phyloP scores from a whole-genome alignment of 2,888 invertebrate genomes.

The Synergus gifuensis region DNA sequence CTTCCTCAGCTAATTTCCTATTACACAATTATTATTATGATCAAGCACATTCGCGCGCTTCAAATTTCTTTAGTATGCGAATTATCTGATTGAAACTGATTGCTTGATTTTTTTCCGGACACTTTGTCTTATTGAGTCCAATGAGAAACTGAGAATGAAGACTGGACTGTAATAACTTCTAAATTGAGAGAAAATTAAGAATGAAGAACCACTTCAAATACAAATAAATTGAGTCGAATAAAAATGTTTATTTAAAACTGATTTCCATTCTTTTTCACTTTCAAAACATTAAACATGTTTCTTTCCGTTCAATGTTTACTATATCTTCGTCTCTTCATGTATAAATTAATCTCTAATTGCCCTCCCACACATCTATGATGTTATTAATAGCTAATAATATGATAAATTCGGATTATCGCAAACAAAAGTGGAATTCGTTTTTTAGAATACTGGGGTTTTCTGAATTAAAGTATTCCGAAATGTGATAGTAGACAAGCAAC shows the following conservation, averaged over 20 bases:
- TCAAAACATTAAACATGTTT: not conserved
- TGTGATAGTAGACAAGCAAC: not conserved
- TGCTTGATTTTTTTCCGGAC: not conserved
- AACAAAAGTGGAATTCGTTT: not conserved
- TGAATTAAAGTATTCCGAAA: not conserved
- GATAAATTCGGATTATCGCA: not conserved
- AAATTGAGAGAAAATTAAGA: too few species aligned
- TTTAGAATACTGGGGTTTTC: not conserved
- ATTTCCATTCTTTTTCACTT: not conserved
- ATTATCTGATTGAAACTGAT: constrained; percentile 4
- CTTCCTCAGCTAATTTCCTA: not conserved
- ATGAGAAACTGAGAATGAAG: too few species aligned
- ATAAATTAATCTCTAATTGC: not conserved
- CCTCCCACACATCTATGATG: not conserved
- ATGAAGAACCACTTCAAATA: too few species aligned
- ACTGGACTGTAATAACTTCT: too few species aligned
- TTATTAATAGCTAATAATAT: not conserved
- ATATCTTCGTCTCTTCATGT: not conserved
- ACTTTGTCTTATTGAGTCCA: too few species aligned
- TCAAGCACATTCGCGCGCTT: constrained; percentile 5
- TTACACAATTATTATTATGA: not conserved
- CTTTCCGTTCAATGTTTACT: not conserved
- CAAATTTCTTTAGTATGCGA: constrained; percentile 26
- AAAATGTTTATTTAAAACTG: not conserved
- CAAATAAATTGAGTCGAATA: not conserved